Base-by-base conservation (phyloP, 2,797 vertebrate species). In the Crossoptilon crossoptilon region DNA sequence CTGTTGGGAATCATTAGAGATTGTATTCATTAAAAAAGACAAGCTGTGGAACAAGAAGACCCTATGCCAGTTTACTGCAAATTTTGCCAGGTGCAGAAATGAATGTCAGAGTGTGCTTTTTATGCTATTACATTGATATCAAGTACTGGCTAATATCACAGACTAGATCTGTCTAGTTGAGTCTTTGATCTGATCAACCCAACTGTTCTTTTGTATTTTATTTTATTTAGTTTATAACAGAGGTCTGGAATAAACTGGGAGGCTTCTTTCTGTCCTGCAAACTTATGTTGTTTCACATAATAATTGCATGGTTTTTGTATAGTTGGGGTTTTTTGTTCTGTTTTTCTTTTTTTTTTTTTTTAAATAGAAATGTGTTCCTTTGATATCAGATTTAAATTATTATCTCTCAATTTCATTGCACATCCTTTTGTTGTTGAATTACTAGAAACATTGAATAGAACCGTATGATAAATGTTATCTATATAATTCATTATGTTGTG, bases 371-470 rank as follows among this genome's bases (percentile, higher is more conserved):
- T 11, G 11, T 43, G 11, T 88, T 94, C 16, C 43, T 94, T 84
- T 96, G 86, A 86, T 92, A 86, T 88, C 87, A 96, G 51, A 82
- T 90, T 92, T 73, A 73, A 73, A 72, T 80, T 64, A 46, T 83
- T 80, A 60, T 93, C 70, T 93, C 92, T 90, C 46, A 33, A 44
- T 93, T 96, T 95, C 51, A 24, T 78, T 95, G n/a, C 19, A 35
- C 58, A 29, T 92, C 24, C 70, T 83, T 92, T 94, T 95, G 43
- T 95, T 94, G 85, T 81, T 71, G 9, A 63, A 35, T 75, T 85
- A 78, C 19, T 51, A 70, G 76, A 58, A 94, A 78, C 75, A 24
- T 71, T 95, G 31, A 94, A 78, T 88, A 87, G 78, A 85, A 94
- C 81, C 10, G 58, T 68, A 35, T 1, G 35, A 94, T 93, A 92